Evolutionary conservation across 2,888 invertebrate species (phyloP).

Genomic region (Calliopum simillimum): DNA sequence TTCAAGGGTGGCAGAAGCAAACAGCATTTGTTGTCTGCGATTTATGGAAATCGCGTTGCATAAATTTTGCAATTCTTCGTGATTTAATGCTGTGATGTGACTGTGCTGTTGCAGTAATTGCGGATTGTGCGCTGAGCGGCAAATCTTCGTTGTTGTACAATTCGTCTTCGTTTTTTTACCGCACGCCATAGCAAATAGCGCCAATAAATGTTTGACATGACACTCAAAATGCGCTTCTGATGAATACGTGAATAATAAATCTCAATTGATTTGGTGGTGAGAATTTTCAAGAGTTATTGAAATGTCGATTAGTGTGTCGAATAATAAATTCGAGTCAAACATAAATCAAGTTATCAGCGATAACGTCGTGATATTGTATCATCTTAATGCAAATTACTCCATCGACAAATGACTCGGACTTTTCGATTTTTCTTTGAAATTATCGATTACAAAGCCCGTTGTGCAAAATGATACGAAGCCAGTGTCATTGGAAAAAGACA

Average conservation of each 20-base stretch:
- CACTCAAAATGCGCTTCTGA: constrained; percentile 23
- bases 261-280: not conserved
- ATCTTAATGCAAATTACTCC: too few species aligned
- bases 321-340: not conserved
- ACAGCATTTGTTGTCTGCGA: constrained; percentile 1
- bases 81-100: too few species aligned
- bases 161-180: not conserved
- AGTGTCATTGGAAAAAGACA: too few species aligned
- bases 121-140: not conserved
- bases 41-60: constrained; percentile 4
- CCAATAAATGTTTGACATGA: constrained; percentile 34
- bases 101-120: not conserved
- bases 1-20: not conserved
- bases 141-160: not conserved
- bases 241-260: constrained; percentile 17
- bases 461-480: too few species aligned
- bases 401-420: too few species aligned
- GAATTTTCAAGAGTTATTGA: constrained; percentile 2
- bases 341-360: not conserved
- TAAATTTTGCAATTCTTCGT: constrained; percentile 4
- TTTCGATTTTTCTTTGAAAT: too few species aligned
- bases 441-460: too few species aligned
- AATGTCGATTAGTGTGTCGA: not conserved
- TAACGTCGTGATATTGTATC: too few species aligned
- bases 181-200: constrained; percentile 21